Evolutionary conservation across 92 coral and sea anemone species (phyloP).

Genomic region (Heliopora coerulea): DNA sequence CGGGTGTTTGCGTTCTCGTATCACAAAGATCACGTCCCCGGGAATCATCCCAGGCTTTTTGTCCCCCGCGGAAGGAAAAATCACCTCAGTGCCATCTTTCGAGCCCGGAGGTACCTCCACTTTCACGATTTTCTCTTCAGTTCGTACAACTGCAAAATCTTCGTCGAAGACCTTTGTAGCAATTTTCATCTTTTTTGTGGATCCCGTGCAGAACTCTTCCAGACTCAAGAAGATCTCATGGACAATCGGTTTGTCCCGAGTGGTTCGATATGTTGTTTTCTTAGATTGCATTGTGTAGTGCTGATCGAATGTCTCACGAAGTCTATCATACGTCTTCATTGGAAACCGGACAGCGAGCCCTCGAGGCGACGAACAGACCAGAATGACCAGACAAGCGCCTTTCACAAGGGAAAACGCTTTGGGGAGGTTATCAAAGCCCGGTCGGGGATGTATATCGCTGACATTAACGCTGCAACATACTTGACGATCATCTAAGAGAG

Average conservation of each 20-base stretch:
- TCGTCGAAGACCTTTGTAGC: conserved; percentile 71
- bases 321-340: conserved; percentile 24
- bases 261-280: background rate
- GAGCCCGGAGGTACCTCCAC: conserved; percentile 87
- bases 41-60: conserved; percentile 85
- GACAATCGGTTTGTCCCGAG: conserved; percentile 73
- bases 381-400: background rate
- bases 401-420: background rate
- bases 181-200: conserved; percentile 83
- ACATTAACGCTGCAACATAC: too few species aligned
- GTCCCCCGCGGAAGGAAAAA: conserved; percentile 83
- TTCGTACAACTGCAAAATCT: conserved; percentile 48
- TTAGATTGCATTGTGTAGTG: conserved; percentile 24
- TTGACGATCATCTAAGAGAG: too few species aligned
- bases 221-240: conserved; percentile 76
- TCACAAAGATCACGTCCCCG: conserved; percentile 77
- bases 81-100: conserved; percentile 86
- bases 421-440: conserved; percentile 4
- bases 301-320: background rate
- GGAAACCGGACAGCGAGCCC: background rate
- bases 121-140: conserved; percentile 81
- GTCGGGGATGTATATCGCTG: conserved; percentile 3
- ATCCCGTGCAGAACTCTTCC: conserved; percentile 76
- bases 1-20: conserved; percentile 75
- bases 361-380: conserved; percentile 21